Percentiles rank a stretch among this genome's conserved stretches.
Evolutionary conservation across 2,113 vertebrate species (phyloP).

Genomic region (Acinonyx jubatus): DNA sequence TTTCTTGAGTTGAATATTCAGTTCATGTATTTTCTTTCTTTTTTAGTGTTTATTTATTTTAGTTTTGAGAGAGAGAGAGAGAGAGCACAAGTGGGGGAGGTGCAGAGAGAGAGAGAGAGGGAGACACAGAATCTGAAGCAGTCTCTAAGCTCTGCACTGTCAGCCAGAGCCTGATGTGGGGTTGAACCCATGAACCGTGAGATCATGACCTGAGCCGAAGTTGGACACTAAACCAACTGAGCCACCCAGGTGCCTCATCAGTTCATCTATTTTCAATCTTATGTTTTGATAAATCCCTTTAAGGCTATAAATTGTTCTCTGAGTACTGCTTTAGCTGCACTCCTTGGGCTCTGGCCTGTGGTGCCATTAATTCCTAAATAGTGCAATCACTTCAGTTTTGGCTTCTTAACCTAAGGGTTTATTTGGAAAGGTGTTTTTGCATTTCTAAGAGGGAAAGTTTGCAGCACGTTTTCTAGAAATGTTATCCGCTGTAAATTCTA

Average conservation of each 20-base stretch:
- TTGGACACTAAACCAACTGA: too few relatives aligned
- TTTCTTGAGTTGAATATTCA: background rate
- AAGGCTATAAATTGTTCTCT: background rate
- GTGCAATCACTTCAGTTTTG: background rate
- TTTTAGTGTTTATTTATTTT: too few relatives aligned
- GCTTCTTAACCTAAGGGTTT: background rate
- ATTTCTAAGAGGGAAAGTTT: background rate
- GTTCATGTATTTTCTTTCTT: background rate
- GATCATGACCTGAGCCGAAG: too few relatives aligned
- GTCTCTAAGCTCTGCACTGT: too few relatives aligned
- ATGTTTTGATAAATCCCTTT: background rate
- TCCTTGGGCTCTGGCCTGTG: background rate
- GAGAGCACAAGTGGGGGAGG: too few relatives aligned
- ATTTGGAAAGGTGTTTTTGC: background rate
- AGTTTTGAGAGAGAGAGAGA: too few relatives aligned
- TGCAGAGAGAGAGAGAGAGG: too few relatives aligned
- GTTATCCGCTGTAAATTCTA: background rate
- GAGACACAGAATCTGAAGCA: too few relatives aligned
- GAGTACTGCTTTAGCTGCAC: background rate
- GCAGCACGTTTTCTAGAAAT: conserved; percentile 23
- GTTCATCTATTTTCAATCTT: background rate
- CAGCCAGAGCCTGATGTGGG: too few relatives aligned
- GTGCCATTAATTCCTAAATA: background rate
- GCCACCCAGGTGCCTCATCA: background rate
- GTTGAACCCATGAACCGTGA: too few relatives aligned